Conservation (phyloP, 2,113 vertebrate species). For the Gnathonemus echidnorhynchus region DNA sequence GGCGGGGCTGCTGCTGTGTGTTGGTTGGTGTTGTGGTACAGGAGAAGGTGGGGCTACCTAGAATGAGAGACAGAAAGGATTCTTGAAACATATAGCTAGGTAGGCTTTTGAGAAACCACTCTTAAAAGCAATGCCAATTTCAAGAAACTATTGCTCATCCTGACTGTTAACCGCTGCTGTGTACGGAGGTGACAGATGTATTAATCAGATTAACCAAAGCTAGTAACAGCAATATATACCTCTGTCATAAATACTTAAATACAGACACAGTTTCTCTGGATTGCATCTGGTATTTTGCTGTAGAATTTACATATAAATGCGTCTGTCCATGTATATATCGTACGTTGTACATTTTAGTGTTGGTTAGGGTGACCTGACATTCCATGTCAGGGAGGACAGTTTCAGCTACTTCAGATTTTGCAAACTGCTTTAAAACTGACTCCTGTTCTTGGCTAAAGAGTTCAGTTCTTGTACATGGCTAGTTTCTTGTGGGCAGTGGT, state of each 20-base stretch:
- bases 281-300: background rate
- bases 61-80: conserved; percentile 2
- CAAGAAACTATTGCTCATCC: background rate
- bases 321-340: background rate
- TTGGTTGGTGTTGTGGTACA: conserved; percentile 59
- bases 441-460: background rate
- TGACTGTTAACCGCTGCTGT: background rate
- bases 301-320: background rate
- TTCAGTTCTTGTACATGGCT: background rate
- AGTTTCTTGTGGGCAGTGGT: background rate
- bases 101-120: background rate
- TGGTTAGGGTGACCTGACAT: background rate
- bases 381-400: background rate
- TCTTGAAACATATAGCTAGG: background rate
- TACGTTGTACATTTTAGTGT: background rate
- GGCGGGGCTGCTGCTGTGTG: conserved; percentile 57
- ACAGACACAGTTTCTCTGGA: background rate
- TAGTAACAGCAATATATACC: background rate
- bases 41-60: conserved; percentile 71
- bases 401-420: background rate
- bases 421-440: background rate
- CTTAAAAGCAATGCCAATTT: background rate
- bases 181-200: background rate
- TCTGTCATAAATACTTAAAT: background rate
- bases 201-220: background rate